These are phyloP conservation scores for Papilio glaucus DNA, from an alignment of 1,140 invertebrate species.

Conservation along the genomic window DNA sequence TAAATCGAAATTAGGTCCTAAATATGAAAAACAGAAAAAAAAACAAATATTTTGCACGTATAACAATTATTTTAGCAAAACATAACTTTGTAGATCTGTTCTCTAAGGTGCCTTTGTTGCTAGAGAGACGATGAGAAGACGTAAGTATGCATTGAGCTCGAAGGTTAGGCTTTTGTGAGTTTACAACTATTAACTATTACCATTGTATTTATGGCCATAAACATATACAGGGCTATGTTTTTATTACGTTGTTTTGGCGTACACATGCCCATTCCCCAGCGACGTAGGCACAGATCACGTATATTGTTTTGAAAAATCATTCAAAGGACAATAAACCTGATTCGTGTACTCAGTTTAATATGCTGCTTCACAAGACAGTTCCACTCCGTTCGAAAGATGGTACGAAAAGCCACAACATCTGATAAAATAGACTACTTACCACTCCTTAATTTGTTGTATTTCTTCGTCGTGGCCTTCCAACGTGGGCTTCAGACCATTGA, in stretches of 20 bases:
- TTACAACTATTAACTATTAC: too few relatives aligned
- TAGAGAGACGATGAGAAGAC: neutral
- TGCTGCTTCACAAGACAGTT: too few relatives aligned
- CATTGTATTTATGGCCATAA: neutral
- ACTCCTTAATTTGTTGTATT: conserved; percentile 74
- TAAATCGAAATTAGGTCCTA: too few relatives aligned
- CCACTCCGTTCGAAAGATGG: too few relatives aligned
- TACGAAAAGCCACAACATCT: neutral
- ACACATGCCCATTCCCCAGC: neutral
- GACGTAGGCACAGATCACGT: too few relatives aligned
- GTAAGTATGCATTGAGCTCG: neutral
- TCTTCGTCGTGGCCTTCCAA: conserved; percentile 76
- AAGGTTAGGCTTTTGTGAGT: neutral
- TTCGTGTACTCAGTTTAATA: too few relatives aligned
- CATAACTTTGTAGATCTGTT: neutral
- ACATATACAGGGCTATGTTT: neutral
- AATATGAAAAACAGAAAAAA: too few relatives aligned
- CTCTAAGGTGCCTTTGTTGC: neutral
- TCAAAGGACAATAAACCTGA: too few relatives aligned
- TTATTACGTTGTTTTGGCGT: neutral
- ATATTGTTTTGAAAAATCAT: too few relatives aligned
- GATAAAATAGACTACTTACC: conserved; percentile 59
- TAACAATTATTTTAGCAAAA: too few relatives aligned
- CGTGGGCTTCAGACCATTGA: conserved; percentile 72
- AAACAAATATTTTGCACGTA: too few relatives aligned